These are phyloP conservation scores for Globodera rostochiensis DNA, from an alignment of 1,140 invertebrate genomes.

Conservation along the genomic window DNA sequence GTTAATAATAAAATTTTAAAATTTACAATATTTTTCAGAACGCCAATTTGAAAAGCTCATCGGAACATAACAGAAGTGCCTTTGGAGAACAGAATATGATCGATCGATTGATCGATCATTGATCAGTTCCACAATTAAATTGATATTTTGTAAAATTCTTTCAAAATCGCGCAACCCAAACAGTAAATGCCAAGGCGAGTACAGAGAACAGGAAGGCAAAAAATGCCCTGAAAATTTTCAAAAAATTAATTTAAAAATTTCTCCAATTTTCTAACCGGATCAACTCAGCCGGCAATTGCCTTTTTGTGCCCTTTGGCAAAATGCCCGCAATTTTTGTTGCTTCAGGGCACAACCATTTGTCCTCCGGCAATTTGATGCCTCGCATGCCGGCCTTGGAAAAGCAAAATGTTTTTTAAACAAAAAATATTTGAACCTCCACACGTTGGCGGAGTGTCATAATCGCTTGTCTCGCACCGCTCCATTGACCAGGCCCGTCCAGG, in stretches of 20 bases:
- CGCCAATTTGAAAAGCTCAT: too few relatives aligned
- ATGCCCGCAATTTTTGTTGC: neutral
- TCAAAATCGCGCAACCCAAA: neutral
- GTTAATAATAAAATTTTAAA: too few relatives aligned
- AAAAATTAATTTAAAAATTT: neutral
- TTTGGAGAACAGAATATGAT: too few relatives aligned
- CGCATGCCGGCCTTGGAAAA: constrained; percentile 16
- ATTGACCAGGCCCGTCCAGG: constrained; percentile 31
- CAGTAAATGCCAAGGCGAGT: neutral
- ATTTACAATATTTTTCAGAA: too few relatives aligned
- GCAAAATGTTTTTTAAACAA: too few relatives aligned
- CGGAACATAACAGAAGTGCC: too few relatives aligned
- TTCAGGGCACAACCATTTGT: neutral
- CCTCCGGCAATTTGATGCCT: constrained; percentile 10
- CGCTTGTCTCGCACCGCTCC: constrained; percentile 38
- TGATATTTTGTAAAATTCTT: too few relatives aligned
- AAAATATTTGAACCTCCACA: constrained; percentile 2
- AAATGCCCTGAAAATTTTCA: neutral
- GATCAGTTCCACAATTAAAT: too few relatives aligned
- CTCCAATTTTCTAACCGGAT: neutral
- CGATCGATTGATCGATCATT: too few relatives aligned
- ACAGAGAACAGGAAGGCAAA: neutral
- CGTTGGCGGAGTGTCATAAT: constrained; percentile 18
- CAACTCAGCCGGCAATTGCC: neutral
- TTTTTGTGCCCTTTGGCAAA: neutral